Evolutionary conservation across 2,888 invertebrate genomes (phyloP).

Genomic region (Pomacea canaliculata): DNA sequence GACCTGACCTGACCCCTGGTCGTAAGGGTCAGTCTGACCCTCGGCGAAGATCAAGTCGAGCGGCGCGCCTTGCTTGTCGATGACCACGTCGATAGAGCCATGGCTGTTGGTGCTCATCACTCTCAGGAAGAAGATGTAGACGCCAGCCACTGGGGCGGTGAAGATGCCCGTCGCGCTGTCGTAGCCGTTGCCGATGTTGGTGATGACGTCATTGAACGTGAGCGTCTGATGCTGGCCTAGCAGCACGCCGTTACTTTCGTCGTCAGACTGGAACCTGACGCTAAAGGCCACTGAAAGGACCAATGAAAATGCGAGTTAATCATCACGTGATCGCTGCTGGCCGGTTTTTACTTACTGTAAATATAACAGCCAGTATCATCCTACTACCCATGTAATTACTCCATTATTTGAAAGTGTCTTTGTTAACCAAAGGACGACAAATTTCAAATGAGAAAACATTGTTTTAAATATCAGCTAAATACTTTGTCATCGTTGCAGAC

Average conservation of each 20-base stretch:
- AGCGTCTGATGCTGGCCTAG: neutral
- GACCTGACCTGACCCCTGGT: constrained; percentile 10
- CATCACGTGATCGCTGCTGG: neutral
- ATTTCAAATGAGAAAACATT: too few species aligned
- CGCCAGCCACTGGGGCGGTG: constrained; percentile 3
- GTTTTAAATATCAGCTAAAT: too few species aligned
- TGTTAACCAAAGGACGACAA: too few species aligned
- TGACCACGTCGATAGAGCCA: neutral
- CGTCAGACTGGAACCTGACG: neutral
- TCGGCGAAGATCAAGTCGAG: constrained; percentile 3
- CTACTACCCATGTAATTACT: too few species aligned
- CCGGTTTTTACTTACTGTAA: too few species aligned
- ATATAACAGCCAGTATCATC: too few species aligned
- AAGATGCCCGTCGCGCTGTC: neutral
- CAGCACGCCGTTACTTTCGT: neutral
- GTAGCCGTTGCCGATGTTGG: constrained; percentile 13
- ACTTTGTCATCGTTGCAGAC: too few species aligned
- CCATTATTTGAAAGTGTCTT: too few species aligned
- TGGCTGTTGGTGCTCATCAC: neutral
- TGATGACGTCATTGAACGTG: neutral
- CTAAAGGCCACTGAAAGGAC: constrained; percentile 1
- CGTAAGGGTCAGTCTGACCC: neutral
- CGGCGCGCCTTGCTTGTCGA: neutral
- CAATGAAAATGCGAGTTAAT: neutral
- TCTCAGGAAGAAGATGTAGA: constrained; percentile 8